These are phyloP conservation scores for Littorina saxatilis DNA, from an alignment of 1,140 invertebrate species.

Conservation along the genomic window DNA sequence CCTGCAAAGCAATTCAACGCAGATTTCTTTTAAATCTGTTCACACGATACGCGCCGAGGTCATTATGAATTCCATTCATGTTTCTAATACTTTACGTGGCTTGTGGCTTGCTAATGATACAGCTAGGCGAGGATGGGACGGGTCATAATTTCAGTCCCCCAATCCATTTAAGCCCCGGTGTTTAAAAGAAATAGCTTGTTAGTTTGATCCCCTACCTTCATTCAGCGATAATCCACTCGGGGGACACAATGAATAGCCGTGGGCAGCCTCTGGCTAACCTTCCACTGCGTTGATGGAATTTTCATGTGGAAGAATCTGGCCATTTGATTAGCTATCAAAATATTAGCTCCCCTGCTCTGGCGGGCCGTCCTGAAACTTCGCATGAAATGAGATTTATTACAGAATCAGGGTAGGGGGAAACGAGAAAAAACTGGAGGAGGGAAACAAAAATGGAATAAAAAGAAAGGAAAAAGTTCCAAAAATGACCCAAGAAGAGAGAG, in stretches of 20 bases:
- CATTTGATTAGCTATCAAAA: constrained; percentile 30
- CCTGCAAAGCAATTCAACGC: too few species aligned
- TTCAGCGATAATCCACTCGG: background rate
- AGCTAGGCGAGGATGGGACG: too few species aligned
- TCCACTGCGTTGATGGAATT: constrained; percentile 4
- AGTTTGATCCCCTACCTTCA: too few species aligned
- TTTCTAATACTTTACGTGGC: too few species aligned
- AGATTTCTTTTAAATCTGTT: too few species aligned
- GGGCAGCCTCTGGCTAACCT: background rate
- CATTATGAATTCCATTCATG: too few species aligned
- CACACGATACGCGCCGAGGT: too few species aligned
- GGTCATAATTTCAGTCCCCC: too few species aligned
- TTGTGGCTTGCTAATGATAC: too few species aligned
- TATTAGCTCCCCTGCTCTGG: constrained; percentile 12
- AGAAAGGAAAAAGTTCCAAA: background rate
- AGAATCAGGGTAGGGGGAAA: background rate
- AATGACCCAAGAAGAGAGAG: too few species aligned
- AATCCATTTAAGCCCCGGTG: too few species aligned
- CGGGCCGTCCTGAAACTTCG: constrained; percentile 11
- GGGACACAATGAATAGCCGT: background rate
- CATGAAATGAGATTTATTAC: constrained; percentile 24
- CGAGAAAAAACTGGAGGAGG: background rate
- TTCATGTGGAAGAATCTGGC: constrained; percentile 18
- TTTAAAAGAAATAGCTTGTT: too few species aligned
- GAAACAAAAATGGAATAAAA: background rate